Conservation (phyloP, 1,140 invertebrate species). For the Nixonia krombeini region DNA sequence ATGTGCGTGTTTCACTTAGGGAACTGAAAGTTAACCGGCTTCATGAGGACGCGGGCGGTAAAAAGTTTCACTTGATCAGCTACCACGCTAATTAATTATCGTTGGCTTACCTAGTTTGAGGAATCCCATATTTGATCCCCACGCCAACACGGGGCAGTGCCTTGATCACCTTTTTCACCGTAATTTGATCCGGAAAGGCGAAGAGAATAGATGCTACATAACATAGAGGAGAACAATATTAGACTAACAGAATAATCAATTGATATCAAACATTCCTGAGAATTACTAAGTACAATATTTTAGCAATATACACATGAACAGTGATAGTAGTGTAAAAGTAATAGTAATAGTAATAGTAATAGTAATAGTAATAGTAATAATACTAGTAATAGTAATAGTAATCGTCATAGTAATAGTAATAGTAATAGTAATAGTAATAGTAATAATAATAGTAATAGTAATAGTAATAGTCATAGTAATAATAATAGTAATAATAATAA, state of each 20-base stretch:
- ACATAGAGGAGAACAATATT: constrained; percentile 61
- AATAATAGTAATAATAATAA: too few species aligned
- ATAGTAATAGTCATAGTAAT: too few species aligned
- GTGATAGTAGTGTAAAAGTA: neutral
- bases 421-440: too few species aligned
- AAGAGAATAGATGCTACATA: constrained; percentile 97
- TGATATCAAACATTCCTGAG: too few species aligned
- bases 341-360: too few species aligned
- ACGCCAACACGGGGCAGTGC: constrained; percentile 98
- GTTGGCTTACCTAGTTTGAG: constrained; percentile 88
- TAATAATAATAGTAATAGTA: too few species aligned
- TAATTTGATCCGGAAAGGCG: constrained; percentile 95
- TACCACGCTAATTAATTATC: constrained; percentile 17
- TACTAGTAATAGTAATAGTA: too few species aligned
- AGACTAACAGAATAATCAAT: too few species aligned
- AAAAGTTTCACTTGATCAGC: constrained; percentile 8
- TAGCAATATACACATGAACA: constrained; percentile 3
- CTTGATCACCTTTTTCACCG: constrained; percentile 99
- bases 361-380: too few species aligned
- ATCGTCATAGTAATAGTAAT: too few species aligned
- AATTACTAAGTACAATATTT: too few species aligned
- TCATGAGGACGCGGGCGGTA: constrained; percentile 16
- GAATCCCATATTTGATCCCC: constrained; percentile 99
- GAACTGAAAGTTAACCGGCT: constrained; percentile 30
- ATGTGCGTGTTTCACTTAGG: constrained; percentile 54